Evolutionary conservation across 2,797 vertebrate genomes (phyloP).

Genomic region (Pachyuromys duprasi): DNA sequence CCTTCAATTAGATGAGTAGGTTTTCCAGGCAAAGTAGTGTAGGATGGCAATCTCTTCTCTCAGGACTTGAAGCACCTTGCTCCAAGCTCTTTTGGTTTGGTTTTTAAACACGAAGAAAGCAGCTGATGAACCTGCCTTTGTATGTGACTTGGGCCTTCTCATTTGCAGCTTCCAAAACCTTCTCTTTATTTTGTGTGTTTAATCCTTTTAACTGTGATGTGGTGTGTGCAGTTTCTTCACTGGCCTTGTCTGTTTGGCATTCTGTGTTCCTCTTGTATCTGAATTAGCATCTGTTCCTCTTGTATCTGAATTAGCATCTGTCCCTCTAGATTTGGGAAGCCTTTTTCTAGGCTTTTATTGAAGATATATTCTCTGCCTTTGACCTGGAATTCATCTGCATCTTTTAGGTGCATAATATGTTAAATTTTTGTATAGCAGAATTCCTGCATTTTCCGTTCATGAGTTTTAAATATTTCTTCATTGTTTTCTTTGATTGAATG

Average conservation of each 20-base stretch:
- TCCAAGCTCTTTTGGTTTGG: neutral
- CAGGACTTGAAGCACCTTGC: neutral
- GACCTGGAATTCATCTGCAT: neutral
- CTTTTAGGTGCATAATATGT: neutral
- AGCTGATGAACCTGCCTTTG: neutral
- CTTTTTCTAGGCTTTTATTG: neutral
- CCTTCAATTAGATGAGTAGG: neutral
- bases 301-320: neutral
- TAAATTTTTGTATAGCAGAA: neutral
- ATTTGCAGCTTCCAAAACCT: neutral
- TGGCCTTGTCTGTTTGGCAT: neutral
- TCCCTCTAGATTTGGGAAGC: neutral
- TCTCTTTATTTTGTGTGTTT: neutral
- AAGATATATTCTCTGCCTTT: neutral
- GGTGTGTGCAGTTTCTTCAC: neutral
- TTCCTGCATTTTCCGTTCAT: neutral
- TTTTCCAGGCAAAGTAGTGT: neutral
- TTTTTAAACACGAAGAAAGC: neutral
- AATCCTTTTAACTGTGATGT: neutral
- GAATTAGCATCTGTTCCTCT: neutral
- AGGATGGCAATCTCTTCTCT: neutral
- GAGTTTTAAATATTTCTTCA: neutral
- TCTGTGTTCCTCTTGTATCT: neutral
- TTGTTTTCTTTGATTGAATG: neutral
- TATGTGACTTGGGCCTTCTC: neutral